Evolutionary conservation across 2,797 vertebrate species (phyloP).

Genomic region (Glyptemys insculpta): DNA sequence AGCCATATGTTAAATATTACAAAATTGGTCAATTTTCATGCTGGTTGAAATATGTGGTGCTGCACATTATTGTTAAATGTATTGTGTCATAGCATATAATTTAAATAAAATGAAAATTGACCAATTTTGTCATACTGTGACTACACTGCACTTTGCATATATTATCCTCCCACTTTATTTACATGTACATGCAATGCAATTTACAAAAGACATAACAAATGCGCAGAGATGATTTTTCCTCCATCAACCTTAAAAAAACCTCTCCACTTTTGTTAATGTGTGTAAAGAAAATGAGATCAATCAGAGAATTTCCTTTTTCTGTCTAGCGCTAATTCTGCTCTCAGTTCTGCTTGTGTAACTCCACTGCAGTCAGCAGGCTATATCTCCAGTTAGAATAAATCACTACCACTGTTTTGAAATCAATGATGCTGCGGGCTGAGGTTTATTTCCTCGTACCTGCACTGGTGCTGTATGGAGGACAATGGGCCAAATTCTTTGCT

Average conservation of each 20-base stretch:
- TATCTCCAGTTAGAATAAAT: not conserved
- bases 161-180: not conserved
- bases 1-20: constrained; percentile 26
- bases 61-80: not conserved
- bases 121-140: not conserved
- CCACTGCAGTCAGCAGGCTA: not conserved
- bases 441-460: not conserved
- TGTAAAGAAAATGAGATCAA: not conserved
- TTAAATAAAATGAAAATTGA: not conserved
- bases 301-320: not conserved
- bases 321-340: not conserved
- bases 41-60: not conserved
- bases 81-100: not conserved
- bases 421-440: not conserved
- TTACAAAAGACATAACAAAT: not conserved
- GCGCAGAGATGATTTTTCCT: not conserved
- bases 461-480: not conserved
- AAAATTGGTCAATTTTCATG: constrained; percentile 48
- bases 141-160: not conserved
- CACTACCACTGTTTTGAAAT: not conserved
- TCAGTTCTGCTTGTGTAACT: not conserved
- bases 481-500: not conserved
- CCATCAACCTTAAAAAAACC: not conserved
- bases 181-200: not conserved
- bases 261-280: not conserved